Percentiles rank a stretch among this genome's conserved stretches.
These are phyloP conservation scores for Augochlora pura DNA, from an alignment of 1,140 invertebrate genomes.

Conservation along the genomic window DNA sequence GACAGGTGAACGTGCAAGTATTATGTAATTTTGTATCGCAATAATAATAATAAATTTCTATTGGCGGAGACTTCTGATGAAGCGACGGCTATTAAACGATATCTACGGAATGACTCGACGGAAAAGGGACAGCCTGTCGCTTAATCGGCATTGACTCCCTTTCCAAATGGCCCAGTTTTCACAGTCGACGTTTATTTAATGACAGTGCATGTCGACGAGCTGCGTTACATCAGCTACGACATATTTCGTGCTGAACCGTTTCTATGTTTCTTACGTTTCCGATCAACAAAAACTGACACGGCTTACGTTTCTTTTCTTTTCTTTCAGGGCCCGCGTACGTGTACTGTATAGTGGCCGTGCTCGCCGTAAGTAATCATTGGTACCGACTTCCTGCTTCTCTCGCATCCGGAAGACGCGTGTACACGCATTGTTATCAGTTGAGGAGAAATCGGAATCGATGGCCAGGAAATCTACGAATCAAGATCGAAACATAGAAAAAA, in stretches of 20 bases:
- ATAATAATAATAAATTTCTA: no score
- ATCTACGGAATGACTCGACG: no score
- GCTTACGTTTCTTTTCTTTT: not conserved
- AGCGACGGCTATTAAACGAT: no score
- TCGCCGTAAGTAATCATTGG: conserved; percentile 59
- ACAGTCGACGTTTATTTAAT: conserved; percentile 27
- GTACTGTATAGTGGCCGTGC: conserved; percentile 45
- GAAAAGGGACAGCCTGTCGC: conserved; percentile 11
- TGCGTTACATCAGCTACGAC: not conserved
- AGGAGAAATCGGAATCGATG: conserved; percentile 11
- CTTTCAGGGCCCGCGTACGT: conserved; percentile 60
- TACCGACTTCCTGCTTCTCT: conserved; percentile 34
- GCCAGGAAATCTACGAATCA: not conserved
- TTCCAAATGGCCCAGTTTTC: conserved; percentile 25
- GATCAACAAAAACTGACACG: not conserved
- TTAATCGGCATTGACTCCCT: conserved; percentile 35
- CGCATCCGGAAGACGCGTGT: conserved; percentile 18
- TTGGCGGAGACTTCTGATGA: no score
- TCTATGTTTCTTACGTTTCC: not conserved
- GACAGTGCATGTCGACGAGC: not conserved
- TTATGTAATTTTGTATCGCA: no score
- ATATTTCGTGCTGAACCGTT: not conserved
- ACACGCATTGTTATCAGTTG: conserved; percentile 23
- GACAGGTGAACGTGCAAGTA: no score
- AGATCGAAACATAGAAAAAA: no score